Base-by-base conservation (phyloP, 1,140 invertebrate genomes). In the Diorhabda carinulata region DNA sequence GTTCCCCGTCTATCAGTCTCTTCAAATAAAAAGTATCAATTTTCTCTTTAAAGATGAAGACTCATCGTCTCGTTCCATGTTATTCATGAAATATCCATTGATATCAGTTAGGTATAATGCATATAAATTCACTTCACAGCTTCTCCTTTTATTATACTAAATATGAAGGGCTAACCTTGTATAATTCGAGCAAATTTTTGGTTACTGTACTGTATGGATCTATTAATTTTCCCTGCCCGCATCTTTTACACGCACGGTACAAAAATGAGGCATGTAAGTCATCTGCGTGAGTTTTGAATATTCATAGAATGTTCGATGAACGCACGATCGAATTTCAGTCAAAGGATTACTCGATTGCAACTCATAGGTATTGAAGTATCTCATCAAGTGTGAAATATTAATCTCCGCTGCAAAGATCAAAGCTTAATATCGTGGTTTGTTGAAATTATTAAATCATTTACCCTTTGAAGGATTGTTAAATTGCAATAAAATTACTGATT, bases 321-420 rank as follows among this genome's bases (percentile, higher is more conserved):
- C 47, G 47, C 47, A 52, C 47, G 47, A 52, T 52, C 47, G 47
- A 52, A 52, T n/a, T n/a, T 52, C 47, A 52, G 47, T 52, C 47
- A 52, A 52, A 52, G 47, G 47, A 52, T 52, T 52, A 52, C 47
- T 52, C 25, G 47, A 52, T n/a, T 52, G 47, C 47, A 52, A 52
- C 6, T n/a, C 47, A 52, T 52, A 52, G 47, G 47, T 52, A 52
- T 52, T 52, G n/a, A 52, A 52, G 47, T 52, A 52, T n/a, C 47
- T 52, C 47, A 52, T 52, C 47, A 52, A 52, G 47, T 52, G 47
- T 52, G 47, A 52, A 52, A 52, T 52, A 52, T 52, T 52, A 52
- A 52, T 52, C 47, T 52, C 47, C 47, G 47, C 47, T 52, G 47
- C 6, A 52, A 52, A 52, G 47, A 52, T 52, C 47, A 52, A 52